phyloP scores from a whole-genome alignment of 2,113 vertebrate species.

The Fregata magnificens region DNA sequence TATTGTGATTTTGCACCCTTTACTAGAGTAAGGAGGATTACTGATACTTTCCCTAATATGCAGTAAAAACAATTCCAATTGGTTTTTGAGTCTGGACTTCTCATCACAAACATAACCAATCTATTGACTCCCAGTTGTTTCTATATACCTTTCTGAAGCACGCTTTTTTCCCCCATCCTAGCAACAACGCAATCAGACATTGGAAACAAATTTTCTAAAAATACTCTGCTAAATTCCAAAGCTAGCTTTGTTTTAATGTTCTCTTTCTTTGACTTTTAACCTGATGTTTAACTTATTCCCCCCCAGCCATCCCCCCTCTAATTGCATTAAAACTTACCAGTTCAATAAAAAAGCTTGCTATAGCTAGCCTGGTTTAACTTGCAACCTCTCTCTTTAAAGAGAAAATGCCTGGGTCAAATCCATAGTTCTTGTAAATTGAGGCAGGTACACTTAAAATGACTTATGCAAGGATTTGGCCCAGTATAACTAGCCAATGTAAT shows the following conservation, averaged over 20 bases:
- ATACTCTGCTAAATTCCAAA: neutral
- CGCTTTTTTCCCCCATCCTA: rapidly evolving
- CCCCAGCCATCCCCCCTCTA: neutral
- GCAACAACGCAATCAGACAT: neutral
- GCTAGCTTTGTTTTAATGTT: neutral
- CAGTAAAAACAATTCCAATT: neutral
- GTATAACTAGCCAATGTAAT: neutral
- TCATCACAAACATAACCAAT: neutral
- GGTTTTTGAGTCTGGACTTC: neutral
- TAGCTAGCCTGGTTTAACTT: neutral
- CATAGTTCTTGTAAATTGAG: neutral
- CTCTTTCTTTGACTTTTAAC: neutral
- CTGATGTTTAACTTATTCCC: rapidly evolving
- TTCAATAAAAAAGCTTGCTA: neutral
- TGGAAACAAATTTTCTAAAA: neutral
- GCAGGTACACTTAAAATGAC: neutral
- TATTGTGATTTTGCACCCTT: neutral
- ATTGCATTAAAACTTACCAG: neutral
- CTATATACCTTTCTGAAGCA: neutral
- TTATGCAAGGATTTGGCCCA: neutral
- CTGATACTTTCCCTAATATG: neutral
- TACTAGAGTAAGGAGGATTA: neutral
- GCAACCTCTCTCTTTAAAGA: neutral
- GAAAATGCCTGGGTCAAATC: neutral
- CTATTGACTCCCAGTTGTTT: neutral